These are phyloP conservation scores for Drosophila virilis DNA, from an alignment of 1,140 invertebrate genomes.

Conservation along the genomic window DNA sequence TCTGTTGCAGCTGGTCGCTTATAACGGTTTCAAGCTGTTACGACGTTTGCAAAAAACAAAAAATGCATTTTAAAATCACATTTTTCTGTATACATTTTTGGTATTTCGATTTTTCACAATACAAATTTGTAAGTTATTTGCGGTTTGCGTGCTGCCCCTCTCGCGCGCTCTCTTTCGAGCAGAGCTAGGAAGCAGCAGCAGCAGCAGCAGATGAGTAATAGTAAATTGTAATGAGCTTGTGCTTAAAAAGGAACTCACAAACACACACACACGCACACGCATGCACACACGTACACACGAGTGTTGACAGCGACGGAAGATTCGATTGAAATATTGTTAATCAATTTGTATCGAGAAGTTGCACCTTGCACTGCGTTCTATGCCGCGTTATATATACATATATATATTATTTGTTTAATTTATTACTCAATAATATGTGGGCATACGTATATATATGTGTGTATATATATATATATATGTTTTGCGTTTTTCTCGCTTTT, in stretches of 20 bases:
- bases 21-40: slow-evolving; percentile 13
- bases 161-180: neutral
- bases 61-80: slow-evolving; percentile 33
- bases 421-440: slow-evolving; percentile 66
- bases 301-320: slow-evolving; percentile 8
- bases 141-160: slow-evolving; percentile 15
- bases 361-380: slow-evolving; percentile 47
- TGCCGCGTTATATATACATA: slow-evolving; percentile 46
- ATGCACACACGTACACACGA: slow-evolving; percentile 35
- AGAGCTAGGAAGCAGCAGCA: slow-evolving; percentile 30
- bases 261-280: slow-evolving; percentile 19
- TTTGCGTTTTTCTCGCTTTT: slow-evolving; percentile 61
- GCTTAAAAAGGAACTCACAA: slow-evolving; percentile 43
- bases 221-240: slow-evolving; percentile 62
- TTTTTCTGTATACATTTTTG: slow-evolving; percentile 44
- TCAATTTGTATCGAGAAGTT: slow-evolving; percentile 48
- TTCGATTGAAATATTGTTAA: slow-evolving; percentile 46
- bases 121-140: slow-evolving; percentile 41
- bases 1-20: slow-evolving; percentile 5
- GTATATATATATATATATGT: slow-evolving; percentile 22
- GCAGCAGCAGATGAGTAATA: slow-evolving; percentile 65
- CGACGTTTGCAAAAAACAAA: slow-evolving; percentile 10
- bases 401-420: slow-evolving; percentile 63
- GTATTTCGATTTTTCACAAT: slow-evolving; percentile 44
- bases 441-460: slow-evolving; percentile 24